These are phyloP conservation scores for Cyprinus carpio DNA, from an alignment of 2,113 vertebrate species.

Conservation along the genomic window DNA sequence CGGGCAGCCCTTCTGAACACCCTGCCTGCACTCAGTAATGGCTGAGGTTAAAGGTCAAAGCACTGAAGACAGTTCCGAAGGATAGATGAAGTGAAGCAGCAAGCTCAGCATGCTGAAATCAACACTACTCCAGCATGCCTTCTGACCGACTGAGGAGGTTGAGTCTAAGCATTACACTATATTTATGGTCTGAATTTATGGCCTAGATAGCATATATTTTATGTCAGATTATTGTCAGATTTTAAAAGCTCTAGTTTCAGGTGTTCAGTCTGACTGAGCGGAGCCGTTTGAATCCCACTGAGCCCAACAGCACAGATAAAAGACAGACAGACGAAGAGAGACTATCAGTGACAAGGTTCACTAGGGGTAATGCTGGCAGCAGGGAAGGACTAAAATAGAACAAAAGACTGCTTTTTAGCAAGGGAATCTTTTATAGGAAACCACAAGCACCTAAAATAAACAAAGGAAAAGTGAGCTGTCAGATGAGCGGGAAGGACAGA, in stretches of 20 bases:
- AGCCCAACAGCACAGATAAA: constrained; percentile 6
- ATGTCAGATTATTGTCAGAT: too few relatives aligned
- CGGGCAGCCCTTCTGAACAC: neutral
- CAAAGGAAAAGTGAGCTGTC: constrained; percentile 16
- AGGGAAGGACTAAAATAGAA: too few relatives aligned
- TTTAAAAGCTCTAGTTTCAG: neutral
- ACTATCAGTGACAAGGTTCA: neutral
- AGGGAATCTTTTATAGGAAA: constrained; percentile 38
- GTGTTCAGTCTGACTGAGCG: neutral
- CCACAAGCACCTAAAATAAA: neutral
- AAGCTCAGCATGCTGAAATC: neutral
- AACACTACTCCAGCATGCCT: neutral
- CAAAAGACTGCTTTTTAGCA: constrained; percentile 22
- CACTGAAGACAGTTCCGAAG: constrained; percentile 13
- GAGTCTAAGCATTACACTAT: neutral
- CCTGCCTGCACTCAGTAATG: constrained; percentile 24
- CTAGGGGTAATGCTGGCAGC: neutral
- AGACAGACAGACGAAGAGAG: neutral
- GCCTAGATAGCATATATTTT: too few relatives aligned
- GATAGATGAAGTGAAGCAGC: neutral
- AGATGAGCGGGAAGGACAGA: constrained; percentile 9
- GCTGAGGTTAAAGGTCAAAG: constrained; percentile 40
- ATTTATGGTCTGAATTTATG: neutral
- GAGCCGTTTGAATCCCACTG: constrained; percentile 14
- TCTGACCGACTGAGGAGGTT: neutral